Conservation (phyloP, 2,797 vertebrate genomes). For the Gallinago stenura region DNA sequence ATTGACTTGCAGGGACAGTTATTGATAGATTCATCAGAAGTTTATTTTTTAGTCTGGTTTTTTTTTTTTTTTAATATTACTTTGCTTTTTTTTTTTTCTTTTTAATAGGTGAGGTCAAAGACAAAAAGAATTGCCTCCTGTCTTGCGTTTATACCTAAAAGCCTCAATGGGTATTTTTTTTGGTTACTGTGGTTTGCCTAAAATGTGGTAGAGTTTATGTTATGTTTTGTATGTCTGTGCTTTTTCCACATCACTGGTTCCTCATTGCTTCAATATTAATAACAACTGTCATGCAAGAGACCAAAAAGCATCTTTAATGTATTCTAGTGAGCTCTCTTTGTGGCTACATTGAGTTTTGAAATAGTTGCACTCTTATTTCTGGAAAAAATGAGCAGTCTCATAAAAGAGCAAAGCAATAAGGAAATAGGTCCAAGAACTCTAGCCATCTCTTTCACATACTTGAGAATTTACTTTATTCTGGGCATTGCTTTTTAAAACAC, state of each 20-base stretch:
- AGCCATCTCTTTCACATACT: neutral
- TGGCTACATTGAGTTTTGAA: neutral
- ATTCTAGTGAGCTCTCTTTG: neutral
- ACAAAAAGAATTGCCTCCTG: neutral
- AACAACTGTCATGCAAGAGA: neutral
- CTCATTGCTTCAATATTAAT: slow-evolving; percentile 19
- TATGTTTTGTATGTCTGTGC: neutral
- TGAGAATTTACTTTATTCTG: neutral
- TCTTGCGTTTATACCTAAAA: neutral
- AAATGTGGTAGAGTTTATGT: neutral
- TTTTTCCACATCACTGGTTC: neutral
- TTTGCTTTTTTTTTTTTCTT: no score
- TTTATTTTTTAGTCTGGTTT: neutral
- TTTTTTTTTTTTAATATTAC: neutral
- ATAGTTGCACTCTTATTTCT: neutral
- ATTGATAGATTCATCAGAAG: neutral
- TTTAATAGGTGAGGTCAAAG: neutral
- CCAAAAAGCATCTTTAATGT: slow-evolving; percentile 13
- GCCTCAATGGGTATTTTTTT: neutral
- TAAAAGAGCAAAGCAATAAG: neutral
- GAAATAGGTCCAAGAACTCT: neutral
- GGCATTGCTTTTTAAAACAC: neutral
- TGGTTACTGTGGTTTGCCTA: neutral
- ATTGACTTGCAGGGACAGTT: neutral
- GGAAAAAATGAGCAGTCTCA: neutral